Evolutionary conservation across 2,888 invertebrate species (phyloP).

Genomic region (Drosophila imparisetae): DNA sequence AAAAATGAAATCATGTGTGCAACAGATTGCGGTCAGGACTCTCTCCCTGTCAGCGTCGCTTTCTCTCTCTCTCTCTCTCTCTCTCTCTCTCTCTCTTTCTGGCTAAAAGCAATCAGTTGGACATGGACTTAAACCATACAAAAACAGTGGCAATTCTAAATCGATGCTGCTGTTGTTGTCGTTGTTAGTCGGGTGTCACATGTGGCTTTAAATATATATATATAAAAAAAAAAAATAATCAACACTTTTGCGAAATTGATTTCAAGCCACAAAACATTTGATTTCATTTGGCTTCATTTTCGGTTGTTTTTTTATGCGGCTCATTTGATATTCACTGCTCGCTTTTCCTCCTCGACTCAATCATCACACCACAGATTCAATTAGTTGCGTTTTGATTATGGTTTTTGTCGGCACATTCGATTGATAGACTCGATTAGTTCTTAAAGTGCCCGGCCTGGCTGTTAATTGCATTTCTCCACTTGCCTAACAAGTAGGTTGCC

Average conservation of each 20-base stretch:
- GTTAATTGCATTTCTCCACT: conserved; percentile 39
- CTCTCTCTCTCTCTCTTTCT: neutral
- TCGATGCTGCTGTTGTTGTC: conserved; percentile 30
- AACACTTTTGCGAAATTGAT: conserved; percentile 67
- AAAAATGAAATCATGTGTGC: conserved; percentile 81
- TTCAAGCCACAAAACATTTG: conserved; percentile 71
- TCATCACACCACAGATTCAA: conserved; percentile 57
- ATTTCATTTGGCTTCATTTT: conserved; percentile 58
- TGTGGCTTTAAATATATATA: conserved; percentile 1
- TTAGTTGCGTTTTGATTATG: conserved; percentile 59
- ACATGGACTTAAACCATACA: conserved; percentile 27
- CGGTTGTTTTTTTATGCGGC: conserved; percentile 15
- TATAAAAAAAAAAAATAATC: conserved; percentile 3
- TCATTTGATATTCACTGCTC: conserved; percentile 44
- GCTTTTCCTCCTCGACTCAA: no score
- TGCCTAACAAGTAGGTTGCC: conserved; percentile 8
- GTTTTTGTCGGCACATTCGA: conserved; percentile 36
- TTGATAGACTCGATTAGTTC: conserved; percentile 26
- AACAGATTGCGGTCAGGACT: conserved; percentile 68
- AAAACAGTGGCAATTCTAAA: conserved; percentile 37
- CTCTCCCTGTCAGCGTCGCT: neutral
- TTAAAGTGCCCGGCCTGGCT: conserved; percentile 32
- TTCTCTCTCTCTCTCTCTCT: no score
- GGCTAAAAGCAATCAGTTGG: conserved; percentile 17
- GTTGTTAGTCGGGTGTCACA: conserved; percentile 53